A percentile compares a stretch with the other conserved stretches of the same genome.
These are phyloP conservation scores for Phoeniculus purpureus DNA, from an alignment of 2,797 vertebrate species.

Conservation along the genomic window DNA sequence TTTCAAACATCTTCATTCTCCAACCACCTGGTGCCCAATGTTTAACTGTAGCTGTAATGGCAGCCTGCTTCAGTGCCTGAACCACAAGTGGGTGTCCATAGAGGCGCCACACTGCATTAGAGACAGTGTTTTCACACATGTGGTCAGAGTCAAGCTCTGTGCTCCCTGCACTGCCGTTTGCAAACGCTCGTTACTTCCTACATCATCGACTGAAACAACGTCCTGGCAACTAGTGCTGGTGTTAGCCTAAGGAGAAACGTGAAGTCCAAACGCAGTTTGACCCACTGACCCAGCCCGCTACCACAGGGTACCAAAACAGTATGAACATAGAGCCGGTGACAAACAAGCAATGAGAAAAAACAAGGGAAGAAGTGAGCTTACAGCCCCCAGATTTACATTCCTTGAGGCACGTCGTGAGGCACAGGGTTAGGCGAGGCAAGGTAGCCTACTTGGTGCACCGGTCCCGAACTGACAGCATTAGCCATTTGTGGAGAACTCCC, in stretches of 20 bases:
- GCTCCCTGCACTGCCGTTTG: not conserved
- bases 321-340: not conserved
- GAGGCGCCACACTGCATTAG: not conserved
- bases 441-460: conserved; percentile 79
- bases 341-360: conserved; percentile 10
- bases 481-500: conserved; percentile 68
- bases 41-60: not conserved
- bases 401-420: conserved; percentile 77
- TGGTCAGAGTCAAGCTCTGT: not conserved
- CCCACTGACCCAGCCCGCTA: not conserved
- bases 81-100: not conserved
- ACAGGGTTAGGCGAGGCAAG: conserved; percentile 75
- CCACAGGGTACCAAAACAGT: not conserved
- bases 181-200: not conserved
- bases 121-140: not conserved
- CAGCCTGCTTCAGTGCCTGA: not conserved
- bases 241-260: conserved; percentile 58
- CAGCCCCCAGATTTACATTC: conserved; percentile 63
- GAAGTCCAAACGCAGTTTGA: not conserved
- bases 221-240: not conserved
- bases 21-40: not conserved
- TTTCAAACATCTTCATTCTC: not conserved
- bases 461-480: conserved; percentile 78
- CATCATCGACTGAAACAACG: not conserved
- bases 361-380: not conserved